These are phyloP conservation scores for Oostethus manadensis DNA, from an alignment of 2,113 vertebrate genomes.

Conservation along the genomic window DNA sequence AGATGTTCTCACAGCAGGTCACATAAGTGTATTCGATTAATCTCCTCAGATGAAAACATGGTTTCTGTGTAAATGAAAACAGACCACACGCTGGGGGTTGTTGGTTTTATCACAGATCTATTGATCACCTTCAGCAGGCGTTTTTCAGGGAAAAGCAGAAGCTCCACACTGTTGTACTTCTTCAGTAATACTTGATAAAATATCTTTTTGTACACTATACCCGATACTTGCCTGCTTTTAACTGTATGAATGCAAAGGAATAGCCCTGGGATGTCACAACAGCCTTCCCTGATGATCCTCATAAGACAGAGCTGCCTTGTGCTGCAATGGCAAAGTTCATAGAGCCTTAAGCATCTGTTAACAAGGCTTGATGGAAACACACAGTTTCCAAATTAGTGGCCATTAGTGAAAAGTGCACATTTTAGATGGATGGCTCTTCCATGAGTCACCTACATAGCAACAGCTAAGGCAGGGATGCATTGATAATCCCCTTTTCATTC, in stretches of 20 bases:
- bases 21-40: constrained; percentile 11
- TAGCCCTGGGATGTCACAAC: not conserved
- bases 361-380: constrained; percentile 35
- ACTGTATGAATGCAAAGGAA: not conserved
- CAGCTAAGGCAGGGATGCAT: too few relatives aligned
- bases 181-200: constrained; percentile 29
- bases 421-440: constrained; percentile 8
- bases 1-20: constrained; percentile 4
- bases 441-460: not conserved
- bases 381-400: constrained; percentile 26
- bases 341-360: constrained; percentile 54
- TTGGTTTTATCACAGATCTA: constrained; percentile 50
- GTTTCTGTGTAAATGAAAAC: constrained; percentile 26
- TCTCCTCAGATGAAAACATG: constrained; percentile 5
- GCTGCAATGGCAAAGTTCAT: constrained; percentile 52
- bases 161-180: constrained; percentile 30
- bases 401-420: constrained; percentile 23
- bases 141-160: constrained; percentile 31
- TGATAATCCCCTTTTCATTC: too few relatives aligned
- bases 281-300: not conserved
- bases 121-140: constrained; percentile 45
- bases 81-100: constrained; percentile 14
- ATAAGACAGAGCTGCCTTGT: constrained; percentile 53
- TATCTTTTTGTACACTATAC: not conserved
- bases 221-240: not conserved